Base-by-base conservation (phyloP, 2,888 invertebrate species). In the Noctuana brunneofusca region DNA sequence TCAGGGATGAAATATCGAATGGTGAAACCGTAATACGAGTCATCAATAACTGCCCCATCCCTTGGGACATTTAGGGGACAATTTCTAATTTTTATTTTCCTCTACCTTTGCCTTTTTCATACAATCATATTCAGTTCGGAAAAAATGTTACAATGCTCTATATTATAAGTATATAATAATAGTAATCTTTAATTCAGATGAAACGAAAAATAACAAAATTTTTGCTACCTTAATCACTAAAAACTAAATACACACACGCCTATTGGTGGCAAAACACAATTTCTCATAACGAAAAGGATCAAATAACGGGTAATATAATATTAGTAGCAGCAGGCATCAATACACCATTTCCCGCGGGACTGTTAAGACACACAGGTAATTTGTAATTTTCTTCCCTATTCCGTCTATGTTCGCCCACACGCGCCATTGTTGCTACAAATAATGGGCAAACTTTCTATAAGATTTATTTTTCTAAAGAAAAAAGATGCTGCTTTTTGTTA, bases 1-100 rank as follows among this genome's bases (percentile, higher is more conserved):
- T 8, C 30, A 43, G 9, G 22, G 20, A 32, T 14, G 22, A 49
- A 22, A 38, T 49, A 50, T 58, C 46, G n/a, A 35, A 18, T 57
- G 22, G 24, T 27, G 30, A 6, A 49, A 38, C 58, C 38, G 58
- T 58, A 58, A 50, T 58, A 58, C 49, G 49, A 58, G 58, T 24
- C 58, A 58, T 58, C 58, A 58, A 58, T 58, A 58, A 50, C 49
- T 50, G 49, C 27, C 1, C 46, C 49, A 6, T 50, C 49, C 27
- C 49, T 14, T 2, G 49, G 49, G 49, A 14, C n/a, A 24, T 14
- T n/a, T 24, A 24, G 49, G 49, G 49, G 49, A 50, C 49, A 27
- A 27, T 6, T 50, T 50, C 49, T 50, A 50, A 50, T 50, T 50
- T 50, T 24, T 27, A 50, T n/a, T 27, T 50, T 48, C 14, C 3